Base-by-base conservation (phyloP, 2,888 invertebrate genomes). In the Hoplodrina ambigua region DNA sequence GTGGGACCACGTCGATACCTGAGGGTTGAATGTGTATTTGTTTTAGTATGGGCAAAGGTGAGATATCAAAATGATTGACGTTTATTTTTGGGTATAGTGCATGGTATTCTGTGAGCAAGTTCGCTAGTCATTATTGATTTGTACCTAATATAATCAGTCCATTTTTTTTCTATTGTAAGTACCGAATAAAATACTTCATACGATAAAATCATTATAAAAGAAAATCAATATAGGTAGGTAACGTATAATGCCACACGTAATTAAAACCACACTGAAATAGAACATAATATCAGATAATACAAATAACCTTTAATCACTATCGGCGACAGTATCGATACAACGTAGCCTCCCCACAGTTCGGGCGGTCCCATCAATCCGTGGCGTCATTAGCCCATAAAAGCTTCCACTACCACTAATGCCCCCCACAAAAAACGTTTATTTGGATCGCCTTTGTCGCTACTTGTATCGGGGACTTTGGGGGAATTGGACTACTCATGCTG, bases 311-410 rank as follows among this genome's bases (percentile, higher is more conserved):
- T 49, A 64, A 75, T 72, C 53, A 60, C 33, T 30, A 55, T 52
- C 76, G 76, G 72, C 69, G 57, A 19, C 52, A 49, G 52, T 50
- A 71, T 68, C 81, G 77, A 80, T 69, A 72, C 41, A n/a, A 13
- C 17, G 4, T 0, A 0, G 17, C 1, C 10, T n/a, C 20, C 11
- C 19, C 60, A 41, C 73, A 53, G 58, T 46, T n/a, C 57, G 65
- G 62, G 13, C 52, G 50, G n/a, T 52, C 68, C 81, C 74, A 82
- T 83, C 83, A 86, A 83, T 84, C 77, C 75, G 69, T 69, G 78
- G 72, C 82, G 85, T 84, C 84, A 84, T 85, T 87, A 87, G 78
- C 82, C 87, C 82, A 79, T 77, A 75, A 84, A 83, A 80, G 81
- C 81, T 61, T 60, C 79, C 79, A 77, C 73, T 77, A 65, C 71